phyloP scores from a whole-genome alignment of 35 echinoderm and acorn worm genomes.

The Strongylocentrotus purpuratus region DNA sequence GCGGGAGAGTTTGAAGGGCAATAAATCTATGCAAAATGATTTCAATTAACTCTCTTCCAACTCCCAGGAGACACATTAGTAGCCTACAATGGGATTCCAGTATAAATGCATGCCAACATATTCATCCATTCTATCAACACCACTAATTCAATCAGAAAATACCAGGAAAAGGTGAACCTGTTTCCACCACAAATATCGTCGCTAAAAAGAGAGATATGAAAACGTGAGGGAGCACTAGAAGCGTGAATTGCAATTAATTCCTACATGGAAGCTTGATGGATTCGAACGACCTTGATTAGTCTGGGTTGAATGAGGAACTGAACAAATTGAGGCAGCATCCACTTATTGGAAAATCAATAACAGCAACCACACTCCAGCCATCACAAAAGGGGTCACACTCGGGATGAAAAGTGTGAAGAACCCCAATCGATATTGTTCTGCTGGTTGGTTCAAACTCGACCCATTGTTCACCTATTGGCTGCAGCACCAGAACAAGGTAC shows the following conservation, averaged over 20 bases:
- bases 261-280: neutral
- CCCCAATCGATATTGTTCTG: slow-evolving; percentile 7
- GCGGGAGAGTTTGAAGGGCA: neutral
- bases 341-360: slow-evolving; percentile 39
- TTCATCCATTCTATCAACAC: neutral
- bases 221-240: neutral
- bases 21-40: neutral
- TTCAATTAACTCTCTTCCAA: neutral
- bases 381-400: slow-evolving; percentile 8
- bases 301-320: slow-evolving; percentile 12
- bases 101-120: neutral
- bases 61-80: neutral
- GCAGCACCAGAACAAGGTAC: neutral
- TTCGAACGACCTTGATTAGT: slow-evolving; percentile 13
- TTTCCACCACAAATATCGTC: neutral
- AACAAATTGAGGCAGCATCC: slow-evolving; percentile 34
- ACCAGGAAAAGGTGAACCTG: neutral
- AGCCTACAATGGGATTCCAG: neutral
- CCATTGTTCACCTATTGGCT: neutral
- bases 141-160: neutral
- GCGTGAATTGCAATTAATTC: neutral
- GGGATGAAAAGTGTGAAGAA: neutral
- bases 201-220: neutral
- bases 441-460: slow-evolving; percentile 28
- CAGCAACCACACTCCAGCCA: slow-evolving; percentile 24